Base-by-base conservation (phyloP, 1,140 invertebrate genomes). In the Lepidurus couesii region DNA sequence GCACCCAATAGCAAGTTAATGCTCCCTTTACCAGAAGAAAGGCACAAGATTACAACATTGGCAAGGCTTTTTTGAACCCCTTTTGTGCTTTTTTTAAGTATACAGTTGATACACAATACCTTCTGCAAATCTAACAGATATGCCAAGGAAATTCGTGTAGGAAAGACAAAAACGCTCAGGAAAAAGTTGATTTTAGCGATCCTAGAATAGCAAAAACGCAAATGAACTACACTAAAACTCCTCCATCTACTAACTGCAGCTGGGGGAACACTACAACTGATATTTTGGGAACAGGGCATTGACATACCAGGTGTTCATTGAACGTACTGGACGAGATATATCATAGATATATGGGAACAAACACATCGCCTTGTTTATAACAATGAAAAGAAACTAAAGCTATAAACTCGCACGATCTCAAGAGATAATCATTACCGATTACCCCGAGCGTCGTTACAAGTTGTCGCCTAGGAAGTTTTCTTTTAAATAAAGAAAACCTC, bases 311-410 rank as follows among this genome's bases (percentile, higher is more conserved):
- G 77, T 88, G 93, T 95, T 95, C 92, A 95, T 92, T 92, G 92
- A 95, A 95, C 93, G 91, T 95, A 94, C 92, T 86, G 86, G 86
- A 86, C 88, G 87, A 90, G 90, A 93, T 94, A 95, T 94, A 95
- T 94, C 93, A 94, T 94, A 93, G 93, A 94, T 95, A 95, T 95
- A 94, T 93, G 92, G 92, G 92, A 92, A 90, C 90, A 90, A 92
- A 76, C 79, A 79, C 79, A 81, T 78, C 76, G 75, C 76, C 76
- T 24, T 65, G n/a, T 65, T n/a, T 21, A 65, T 65, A 21, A 13
- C 53, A 26, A 65, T 74, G 21, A 73, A 11, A 42, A 16, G 34
- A 91, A 90, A 91, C 84, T 85, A 86, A 84, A 83, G 83, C 84
- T 83, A 90, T 83, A 90, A 90, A 90, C 89, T 88, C 87, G 80